phyloP scores from a whole-genome alignment of 1,140 invertebrate genomes.

The Aphidius gifuensis region DNA sequence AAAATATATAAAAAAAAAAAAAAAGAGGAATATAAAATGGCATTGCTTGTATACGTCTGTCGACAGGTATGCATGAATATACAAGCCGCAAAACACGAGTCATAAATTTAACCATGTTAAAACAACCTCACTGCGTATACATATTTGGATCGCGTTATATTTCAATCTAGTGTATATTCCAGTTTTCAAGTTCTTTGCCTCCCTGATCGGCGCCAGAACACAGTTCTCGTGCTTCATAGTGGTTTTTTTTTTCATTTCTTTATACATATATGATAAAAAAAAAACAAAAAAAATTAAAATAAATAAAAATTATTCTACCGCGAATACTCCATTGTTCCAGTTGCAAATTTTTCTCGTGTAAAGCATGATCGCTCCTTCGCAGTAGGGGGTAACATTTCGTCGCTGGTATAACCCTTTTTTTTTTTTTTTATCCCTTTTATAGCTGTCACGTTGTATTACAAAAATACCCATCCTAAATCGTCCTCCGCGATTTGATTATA shows the following conservation, averaged over 20 bases:
- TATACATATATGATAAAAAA: not conserved
- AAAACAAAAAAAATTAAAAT: slow-evolving; percentile 7
- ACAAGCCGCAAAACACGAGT: slow-evolving; percentile 12
- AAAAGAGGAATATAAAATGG: slow-evolving; percentile 1
- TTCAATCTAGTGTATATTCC: slow-evolving; percentile 43
- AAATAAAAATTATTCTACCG: slow-evolving; percentile 15
- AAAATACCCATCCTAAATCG: too few relatives aligned
- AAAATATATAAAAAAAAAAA: too few relatives aligned
- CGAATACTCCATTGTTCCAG: slow-evolving; percentile 46
- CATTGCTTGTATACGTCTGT: not conserved
- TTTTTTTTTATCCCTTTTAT: too few relatives aligned
- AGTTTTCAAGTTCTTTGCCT: slow-evolving; percentile 26
- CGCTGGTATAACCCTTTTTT: too few relatives aligned
- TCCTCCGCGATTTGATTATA: too few relatives aligned
- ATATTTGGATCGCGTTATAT: slow-evolving; percentile 47
- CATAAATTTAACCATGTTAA: slow-evolving; percentile 30
- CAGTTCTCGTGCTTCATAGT: slow-evolving; percentile 9
- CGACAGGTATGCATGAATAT: slow-evolving; percentile 16
- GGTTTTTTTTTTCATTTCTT: slow-evolving; percentile 5
- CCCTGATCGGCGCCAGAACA: slow-evolving; percentile 49
- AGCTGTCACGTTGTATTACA: too few relatives aligned
- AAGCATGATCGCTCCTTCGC: slow-evolving; percentile 32
- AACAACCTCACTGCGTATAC: slow-evolving; percentile 27
- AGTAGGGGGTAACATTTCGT: slow-evolving; percentile 31
- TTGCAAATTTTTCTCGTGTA: slow-evolving; percentile 53